phyloP scores from a whole-genome alignment of 2,888 invertebrate species.

The Chaetoderma sp. region DNA sequence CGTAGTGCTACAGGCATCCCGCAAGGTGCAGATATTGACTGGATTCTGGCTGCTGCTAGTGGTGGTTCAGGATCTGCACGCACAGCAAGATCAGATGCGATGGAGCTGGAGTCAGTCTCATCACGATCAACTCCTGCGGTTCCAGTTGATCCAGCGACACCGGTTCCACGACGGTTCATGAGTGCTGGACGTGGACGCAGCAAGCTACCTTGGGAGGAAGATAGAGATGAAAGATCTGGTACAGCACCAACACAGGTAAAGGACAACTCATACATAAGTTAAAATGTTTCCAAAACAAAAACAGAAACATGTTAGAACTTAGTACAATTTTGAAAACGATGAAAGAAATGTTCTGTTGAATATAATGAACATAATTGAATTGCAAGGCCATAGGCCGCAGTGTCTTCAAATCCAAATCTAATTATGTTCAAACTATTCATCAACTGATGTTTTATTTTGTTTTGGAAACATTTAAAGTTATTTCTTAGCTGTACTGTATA shows the following conservation, averaged over 20 bases:
- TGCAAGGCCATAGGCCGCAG: too few species aligned
- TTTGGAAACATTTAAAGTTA: too few species aligned
- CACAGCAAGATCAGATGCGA: slow-evolving; percentile 52
- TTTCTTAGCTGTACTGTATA: too few species aligned
- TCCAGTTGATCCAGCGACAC: slow-evolving; percentile 2
- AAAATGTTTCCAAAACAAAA: too few species aligned
- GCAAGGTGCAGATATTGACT: slow-evolving; percentile 79
- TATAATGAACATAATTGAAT: too few species aligned
- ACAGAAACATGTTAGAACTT: too few species aligned
- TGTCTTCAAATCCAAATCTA: too few species aligned
- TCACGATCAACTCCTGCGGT: slow-evolving; percentile 11
- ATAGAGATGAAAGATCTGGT: slow-evolving; percentile 40
- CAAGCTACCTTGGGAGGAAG: slow-evolving; percentile 67
- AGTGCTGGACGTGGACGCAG: slow-evolving; percentile 63
- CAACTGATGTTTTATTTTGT: too few species aligned
- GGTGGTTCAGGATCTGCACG: slow-evolving; percentile 52
- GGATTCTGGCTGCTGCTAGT: slow-evolving; percentile 75
- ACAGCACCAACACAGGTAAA: slow-evolving; percentile 39
- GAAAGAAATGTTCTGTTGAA: too few species aligned
- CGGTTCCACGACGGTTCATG: slow-evolving; percentile 53
- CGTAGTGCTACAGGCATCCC: slow-evolving; percentile 48
- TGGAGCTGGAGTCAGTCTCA: slow-evolving; percentile 57
- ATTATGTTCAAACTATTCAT: too few species aligned
- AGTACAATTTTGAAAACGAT: too few species aligned
- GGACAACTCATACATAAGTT: too few species aligned